Conservation (phyloP, 2,797 vertebrate genomes). For the Mastacembelus armatus region DNA sequence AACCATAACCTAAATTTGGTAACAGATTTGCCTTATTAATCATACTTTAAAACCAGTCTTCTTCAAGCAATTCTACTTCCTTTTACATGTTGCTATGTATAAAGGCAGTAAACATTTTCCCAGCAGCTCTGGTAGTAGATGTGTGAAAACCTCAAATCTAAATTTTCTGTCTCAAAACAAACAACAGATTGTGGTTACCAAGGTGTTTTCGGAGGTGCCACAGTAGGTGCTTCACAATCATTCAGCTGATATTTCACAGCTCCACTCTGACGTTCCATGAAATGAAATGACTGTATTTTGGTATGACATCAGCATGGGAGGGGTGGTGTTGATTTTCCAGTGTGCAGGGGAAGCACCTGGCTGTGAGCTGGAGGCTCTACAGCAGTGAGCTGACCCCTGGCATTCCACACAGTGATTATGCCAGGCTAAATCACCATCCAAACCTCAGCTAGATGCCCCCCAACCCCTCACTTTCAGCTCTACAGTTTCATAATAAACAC, state of each 20-base stretch:
- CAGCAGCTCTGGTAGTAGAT: not conserved
- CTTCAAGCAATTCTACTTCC: not conserved
- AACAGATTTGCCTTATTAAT: not conserved
- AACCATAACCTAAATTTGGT: not conserved
- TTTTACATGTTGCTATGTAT: not conserved
- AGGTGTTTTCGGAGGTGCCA: not conserved
- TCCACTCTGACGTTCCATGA: not conserved
- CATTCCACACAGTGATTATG: conserved; percentile 41
- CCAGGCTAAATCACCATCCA: conserved; percentile 47
- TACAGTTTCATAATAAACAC: conserved; percentile 65
- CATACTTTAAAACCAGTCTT: too few relatives aligned
- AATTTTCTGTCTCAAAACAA: conserved; percentile 33
- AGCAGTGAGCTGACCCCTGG: conserved; percentile 24
- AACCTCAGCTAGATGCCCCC: conserved; percentile 14
- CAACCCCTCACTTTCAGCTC: not conserved
- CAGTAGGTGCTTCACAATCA: conserved; percentile 8
- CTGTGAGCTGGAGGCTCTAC: conserved; percentile 18
- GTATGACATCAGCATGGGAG: conserved; percentile 29
- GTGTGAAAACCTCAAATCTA: conserved; percentile 29
- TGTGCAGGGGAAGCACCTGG: conserved; percentile 61
- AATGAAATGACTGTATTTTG: conserved; percentile 22
- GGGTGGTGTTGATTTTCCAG: conserved; percentile 44
- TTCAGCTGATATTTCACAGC: conserved; percentile 25
- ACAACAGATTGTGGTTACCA: conserved; percentile 17
- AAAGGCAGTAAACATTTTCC: not conserved